phyloP scores from a whole-genome alignment of 2,888 invertebrate genomes.

The Drosophila differens region DNA sequence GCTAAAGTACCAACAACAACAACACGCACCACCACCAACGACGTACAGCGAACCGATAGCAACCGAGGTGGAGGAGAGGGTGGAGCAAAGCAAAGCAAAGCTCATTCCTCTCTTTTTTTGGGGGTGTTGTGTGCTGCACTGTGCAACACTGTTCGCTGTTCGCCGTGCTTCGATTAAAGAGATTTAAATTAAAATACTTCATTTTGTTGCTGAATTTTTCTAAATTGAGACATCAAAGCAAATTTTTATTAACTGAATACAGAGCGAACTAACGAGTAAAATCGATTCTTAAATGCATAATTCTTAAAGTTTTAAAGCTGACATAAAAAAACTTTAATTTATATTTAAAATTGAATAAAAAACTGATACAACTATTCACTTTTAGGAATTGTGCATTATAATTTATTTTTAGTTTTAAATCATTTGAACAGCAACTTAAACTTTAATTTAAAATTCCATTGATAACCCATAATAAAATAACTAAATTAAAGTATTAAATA shows the following conservation, averaged over 20 bases:
- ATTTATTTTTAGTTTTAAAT: neutral
- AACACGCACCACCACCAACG: slow-evolving; percentile 26
- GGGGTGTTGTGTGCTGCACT: slow-evolving; percentile 27
- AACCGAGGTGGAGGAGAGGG: slow-evolving; percentile 19
- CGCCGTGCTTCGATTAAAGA: slow-evolving; percentile 48
- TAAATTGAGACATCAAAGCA: neutral
- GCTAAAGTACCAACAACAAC: slow-evolving; percentile 36
- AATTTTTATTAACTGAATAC: neutral
- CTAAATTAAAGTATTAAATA: neutral
- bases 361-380: neutral
- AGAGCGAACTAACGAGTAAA: neutral
- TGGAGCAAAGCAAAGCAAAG: slow-evolving; percentile 40
- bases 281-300: neutral
- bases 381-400: neutral
- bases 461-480: neutral
- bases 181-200: slow-evolving; percentile 53
- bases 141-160: slow-evolving; percentile 1
- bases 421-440: neutral
- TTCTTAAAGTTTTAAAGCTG: neutral
- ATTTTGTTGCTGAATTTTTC: slow-evolving; percentile 4
- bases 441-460: neutral
- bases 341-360: neutral
- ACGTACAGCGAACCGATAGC: slow-evolving; percentile 36
- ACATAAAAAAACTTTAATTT: neutral
- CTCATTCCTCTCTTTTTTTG: slow-evolving; percentile 5